Evolutionary conservation across 1,140 invertebrate genomes (phyloP).

Genomic region (Apis mellifera): DNA sequence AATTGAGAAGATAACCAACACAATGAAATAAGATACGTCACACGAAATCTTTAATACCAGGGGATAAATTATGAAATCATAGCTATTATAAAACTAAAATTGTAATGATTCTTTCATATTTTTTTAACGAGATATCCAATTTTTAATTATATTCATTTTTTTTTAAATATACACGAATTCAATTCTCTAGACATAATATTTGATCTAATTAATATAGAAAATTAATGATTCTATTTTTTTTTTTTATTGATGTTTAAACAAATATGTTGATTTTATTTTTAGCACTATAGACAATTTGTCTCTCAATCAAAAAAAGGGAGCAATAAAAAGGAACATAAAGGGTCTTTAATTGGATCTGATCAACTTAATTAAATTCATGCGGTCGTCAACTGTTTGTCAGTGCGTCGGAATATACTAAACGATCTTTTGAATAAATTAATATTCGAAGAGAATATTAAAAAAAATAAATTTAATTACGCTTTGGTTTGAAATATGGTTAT

Average conservation of each 20-base stretch:
- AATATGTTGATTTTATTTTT: neutral
- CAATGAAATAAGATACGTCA: neutral
- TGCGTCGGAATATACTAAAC: neutral
- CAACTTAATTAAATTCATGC: constrained; percentile 34
- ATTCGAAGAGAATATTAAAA: neutral
- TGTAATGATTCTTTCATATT: too few species aligned
- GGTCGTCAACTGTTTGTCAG: neutral
- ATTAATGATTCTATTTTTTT: neutral
- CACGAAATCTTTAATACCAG: neutral
- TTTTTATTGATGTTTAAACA: neutral
- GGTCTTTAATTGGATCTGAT: constrained; percentile 26
- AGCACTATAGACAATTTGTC: neutral
- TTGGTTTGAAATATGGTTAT: too few species aligned
- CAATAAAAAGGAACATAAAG: neutral
- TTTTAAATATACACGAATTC: neutral
- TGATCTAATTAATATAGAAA: neutral
- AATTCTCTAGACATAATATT: neutral
- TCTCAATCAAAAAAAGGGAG: neutral
- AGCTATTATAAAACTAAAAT: too few species aligned
- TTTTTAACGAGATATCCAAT: too few species aligned
- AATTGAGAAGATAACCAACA: neutral
- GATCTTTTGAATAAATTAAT: neutral
- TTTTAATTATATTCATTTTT: too few species aligned
- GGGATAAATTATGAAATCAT: neutral
- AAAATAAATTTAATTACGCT: too few species aligned